Evolutionary conservation across 1,140 invertebrate species (phyloP), one percentile per base, ranked within the genome.

Genomic region (Trichogramma pretiosum): DNA sequence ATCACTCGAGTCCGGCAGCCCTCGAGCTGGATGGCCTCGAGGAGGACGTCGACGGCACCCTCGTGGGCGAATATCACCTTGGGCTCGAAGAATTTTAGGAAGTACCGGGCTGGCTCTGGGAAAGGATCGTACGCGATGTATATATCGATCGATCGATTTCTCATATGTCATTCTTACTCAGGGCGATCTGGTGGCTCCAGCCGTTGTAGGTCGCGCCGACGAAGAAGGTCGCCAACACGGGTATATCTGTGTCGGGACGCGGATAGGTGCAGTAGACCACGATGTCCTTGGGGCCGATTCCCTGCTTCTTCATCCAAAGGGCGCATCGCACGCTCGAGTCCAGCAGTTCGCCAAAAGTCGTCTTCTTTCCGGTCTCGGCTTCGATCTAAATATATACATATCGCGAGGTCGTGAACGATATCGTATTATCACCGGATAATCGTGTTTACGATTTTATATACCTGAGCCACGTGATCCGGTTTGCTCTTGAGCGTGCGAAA

Each of bases 241-340:
- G 73, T 41, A 77, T 63, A 38, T 65, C 62, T 21, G 70, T 58
- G 33, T 76, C 67, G 14, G 73, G 44, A 42, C 73, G 70, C 52
- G 75, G 75, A 35, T 58, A 60, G 4, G 70, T 68, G 5, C 69
- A 69, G 19, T 74, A 41, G 5, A 63, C 53, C 7, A 75, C 48
- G 1, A 74, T 57, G 36, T 75, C 74, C 3, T 63, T 65, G 4
- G 67, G 60, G 30, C 63, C 55, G 10, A 74, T 49, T 3, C 72
- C 73, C n/a, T 67, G 45, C 13, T 56, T 57, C 21, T 62, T 57
- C 21, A 77, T 36, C 35, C 65, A 62, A 26, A 63, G 50, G 0
- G 73, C 71, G 23, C 74, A 50, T 24, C 59, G 56, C 9, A 72
- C 54, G 5, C 64, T 65, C 9, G 68, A 51, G 1, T 52, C 48